Evolutionary conservation across 2,113 vertebrate genomes (phyloP).

Genomic region (Gymnobelideus leadbeateri): DNA sequence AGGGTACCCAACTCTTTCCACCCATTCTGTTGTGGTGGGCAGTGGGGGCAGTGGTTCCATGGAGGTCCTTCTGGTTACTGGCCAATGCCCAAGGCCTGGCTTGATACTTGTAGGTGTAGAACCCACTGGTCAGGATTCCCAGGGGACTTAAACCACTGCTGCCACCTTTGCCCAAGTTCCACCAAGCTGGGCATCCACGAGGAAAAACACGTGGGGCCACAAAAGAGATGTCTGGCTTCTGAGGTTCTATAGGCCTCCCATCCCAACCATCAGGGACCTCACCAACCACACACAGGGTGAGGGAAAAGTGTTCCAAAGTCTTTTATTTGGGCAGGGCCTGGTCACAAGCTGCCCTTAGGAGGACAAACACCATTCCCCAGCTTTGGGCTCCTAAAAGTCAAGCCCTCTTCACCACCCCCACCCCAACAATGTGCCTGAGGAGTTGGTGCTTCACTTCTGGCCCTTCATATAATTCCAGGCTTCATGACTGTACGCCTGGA

Average conservation of each 20-base stretch:
- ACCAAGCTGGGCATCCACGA: background rate
- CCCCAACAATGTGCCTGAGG: background rate
- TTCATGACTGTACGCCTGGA: constrained; percentile 86
- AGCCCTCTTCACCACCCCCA: fast-evolving
- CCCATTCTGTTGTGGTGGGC: background rate
- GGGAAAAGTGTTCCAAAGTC: constrained; percentile 59
- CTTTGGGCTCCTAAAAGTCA: constrained; percentile 18
- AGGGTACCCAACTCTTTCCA: background rate
- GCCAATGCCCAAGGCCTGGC: no score
- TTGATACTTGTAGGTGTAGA: background rate
- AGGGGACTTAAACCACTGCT: background rate
- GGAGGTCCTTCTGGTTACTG: background rate
- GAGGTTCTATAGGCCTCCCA: background rate
- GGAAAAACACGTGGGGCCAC: background rate
- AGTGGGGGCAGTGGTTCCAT: no score
- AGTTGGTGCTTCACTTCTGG: constrained; percentile 84
- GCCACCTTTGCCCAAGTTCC: background rate
- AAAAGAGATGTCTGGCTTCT: background rate
- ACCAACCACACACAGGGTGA: constrained; percentile 66
- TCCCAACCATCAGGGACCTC: background rate
- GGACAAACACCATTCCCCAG: background rate
- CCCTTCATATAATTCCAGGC: constrained; percentile 91
- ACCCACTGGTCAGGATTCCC: background rate
- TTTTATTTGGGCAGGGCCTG: constrained; percentile 80
- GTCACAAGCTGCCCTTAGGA: constrained; percentile 45